A percentile compares a stretch with the other conserved stretches of the same genome.
These are phyloP conservation scores for Bombyx mandarina DNA, from an alignment of 1,140 invertebrate species.

Conservation along the genomic window DNA sequence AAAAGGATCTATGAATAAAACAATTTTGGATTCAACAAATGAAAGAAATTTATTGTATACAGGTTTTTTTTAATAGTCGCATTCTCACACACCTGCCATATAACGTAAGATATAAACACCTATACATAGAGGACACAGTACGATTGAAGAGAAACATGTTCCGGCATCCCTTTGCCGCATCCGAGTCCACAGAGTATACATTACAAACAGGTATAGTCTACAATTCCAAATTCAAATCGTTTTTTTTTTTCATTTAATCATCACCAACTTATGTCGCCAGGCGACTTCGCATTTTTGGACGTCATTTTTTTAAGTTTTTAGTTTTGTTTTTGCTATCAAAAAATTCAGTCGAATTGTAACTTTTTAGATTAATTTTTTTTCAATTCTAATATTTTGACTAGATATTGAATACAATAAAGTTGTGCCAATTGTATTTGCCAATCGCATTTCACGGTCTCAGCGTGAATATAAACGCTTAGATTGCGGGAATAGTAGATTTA, in stretches of 20 bases:
- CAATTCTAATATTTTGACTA: slow-evolving; percentile 64
- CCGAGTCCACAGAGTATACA: slow-evolving; percentile 27
- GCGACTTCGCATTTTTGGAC: slow-evolving; percentile 56
- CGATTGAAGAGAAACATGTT: slow-evolving; percentile 47
- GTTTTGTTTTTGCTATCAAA: slow-evolving; percentile 45
- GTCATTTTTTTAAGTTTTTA: slow-evolving; percentile 19
- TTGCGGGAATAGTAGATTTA: neutral
- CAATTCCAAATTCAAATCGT: neutral
- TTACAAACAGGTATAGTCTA: neutral
- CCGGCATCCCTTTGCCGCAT: slow-evolving; percentile 45
- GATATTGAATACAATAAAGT: slow-evolving; percentile 50
- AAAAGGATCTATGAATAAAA: no score
- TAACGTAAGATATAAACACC: slow-evolving; percentile 67
- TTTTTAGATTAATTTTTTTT: slow-evolving; percentile 39
- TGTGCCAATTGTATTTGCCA: slow-evolving; percentile 51
- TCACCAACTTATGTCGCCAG: slow-evolving; percentile 37
- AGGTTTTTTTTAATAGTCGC: slow-evolving; percentile 67
- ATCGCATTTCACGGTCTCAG: slow-evolving; percentile 13
- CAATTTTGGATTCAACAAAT: slow-evolving; percentile 54
- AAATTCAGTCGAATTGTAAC: slow-evolving; percentile 61
- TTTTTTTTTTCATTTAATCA: slow-evolving; percentile 1
- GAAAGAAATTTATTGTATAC: slow-evolving; percentile 72
- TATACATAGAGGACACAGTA: slow-evolving; percentile 63
- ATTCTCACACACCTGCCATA: slow-evolving; percentile 62
- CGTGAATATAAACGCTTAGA: neutral